phyloP scores from a whole-genome alignment of 2,113 vertebrate genomes.

The Psilopsiagon aymara region DNA sequence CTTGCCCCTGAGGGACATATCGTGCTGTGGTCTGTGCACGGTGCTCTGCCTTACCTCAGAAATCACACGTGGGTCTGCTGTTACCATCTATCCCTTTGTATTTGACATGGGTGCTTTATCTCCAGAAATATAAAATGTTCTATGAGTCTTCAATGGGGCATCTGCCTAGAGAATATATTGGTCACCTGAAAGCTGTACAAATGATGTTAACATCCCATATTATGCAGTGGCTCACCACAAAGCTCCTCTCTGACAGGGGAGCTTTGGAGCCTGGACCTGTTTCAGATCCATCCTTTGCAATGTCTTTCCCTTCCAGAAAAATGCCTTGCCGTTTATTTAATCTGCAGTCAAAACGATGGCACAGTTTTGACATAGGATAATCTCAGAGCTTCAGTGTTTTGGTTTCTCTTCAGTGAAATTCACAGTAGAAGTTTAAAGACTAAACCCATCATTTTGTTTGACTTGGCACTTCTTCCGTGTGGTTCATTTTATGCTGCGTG shows the following conservation, averaged over 20 bases:
- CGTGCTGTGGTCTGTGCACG: neutral
- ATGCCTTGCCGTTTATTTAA: neutral
- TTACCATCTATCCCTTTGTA: neutral
- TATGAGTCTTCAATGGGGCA: neutral
- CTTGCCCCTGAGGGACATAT: neutral
- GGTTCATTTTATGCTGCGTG: neutral
- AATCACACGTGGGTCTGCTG: neutral
- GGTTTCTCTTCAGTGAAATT: neutral
- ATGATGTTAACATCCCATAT: neutral
- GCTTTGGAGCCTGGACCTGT: neutral
- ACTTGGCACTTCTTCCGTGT: neutral
- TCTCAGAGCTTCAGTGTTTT: neutral
- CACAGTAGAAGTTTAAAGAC: neutral
- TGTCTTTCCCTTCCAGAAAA: neutral
- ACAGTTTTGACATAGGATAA: neutral
- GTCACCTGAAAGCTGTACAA: neutral
- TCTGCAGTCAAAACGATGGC: neutral
- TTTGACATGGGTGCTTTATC: neutral
- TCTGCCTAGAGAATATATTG: neutral
- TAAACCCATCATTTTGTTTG: constrained; percentile 8
- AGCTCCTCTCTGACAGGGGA: neutral
- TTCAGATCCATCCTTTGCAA: neutral
- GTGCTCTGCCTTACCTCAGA: neutral
- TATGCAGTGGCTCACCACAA: neutral
- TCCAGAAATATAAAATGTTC: neutral